Percentiles rank a stretch among this genome's conserved stretches.
phyloP scores from a whole-genome alignment of 2,797 vertebrate genomes.

The Bothrops alternatus region DNA sequence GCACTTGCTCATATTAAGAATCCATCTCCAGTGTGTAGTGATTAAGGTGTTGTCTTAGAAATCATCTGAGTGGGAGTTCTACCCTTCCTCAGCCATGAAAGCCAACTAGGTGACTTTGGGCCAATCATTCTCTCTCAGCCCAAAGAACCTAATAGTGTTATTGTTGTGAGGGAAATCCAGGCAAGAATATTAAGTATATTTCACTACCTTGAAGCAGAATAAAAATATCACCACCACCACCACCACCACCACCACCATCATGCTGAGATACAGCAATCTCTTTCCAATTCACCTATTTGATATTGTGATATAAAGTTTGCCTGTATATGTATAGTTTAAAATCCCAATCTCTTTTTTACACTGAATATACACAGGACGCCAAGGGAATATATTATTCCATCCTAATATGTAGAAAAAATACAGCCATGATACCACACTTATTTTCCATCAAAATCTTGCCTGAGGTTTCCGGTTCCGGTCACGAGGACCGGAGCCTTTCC shows the following conservation, averaged over 20 bases:
- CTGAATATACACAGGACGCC: neutral
- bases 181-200: neutral
- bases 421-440: neutral
- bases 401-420: neutral
- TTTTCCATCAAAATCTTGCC: neutral
- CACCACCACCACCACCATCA: no score
- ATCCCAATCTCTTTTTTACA: neutral
- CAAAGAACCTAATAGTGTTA: neutral
- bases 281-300: neutral
- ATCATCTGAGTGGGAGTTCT: neutral
- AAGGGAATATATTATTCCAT: neutral
- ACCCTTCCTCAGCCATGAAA: neutral
- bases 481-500: no score
- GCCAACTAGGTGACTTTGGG: neutral
- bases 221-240: neutral
- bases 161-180: neutral
- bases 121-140: neutral
- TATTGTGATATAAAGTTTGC: neutral
- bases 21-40: neutral
- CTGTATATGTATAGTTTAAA: neutral
- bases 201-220: neutral
- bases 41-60: neutral
- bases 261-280: neutral
- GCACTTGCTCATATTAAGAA: neutral
- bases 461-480: no score